Conservation (phyloP, 1,140 invertebrate species). For the Cydia pomonella region DNA sequence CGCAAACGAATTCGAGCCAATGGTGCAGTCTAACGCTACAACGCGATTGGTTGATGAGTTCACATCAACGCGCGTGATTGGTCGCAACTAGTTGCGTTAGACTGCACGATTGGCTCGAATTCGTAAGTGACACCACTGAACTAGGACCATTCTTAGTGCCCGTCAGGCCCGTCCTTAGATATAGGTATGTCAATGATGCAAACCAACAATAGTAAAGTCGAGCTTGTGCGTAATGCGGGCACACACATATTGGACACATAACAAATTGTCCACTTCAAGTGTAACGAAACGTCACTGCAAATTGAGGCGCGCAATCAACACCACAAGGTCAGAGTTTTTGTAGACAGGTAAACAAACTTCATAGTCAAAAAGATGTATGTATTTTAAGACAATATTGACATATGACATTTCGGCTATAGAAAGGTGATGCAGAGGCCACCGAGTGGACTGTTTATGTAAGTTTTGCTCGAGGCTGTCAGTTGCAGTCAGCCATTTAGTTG, state of each 20-base stretch:
- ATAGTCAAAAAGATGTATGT: neutral
- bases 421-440: neutral
- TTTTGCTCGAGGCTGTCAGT: conserved; percentile 8
- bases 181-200: no score
- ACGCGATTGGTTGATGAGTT: no score
- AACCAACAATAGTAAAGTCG: neutral
- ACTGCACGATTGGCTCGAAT: no score
- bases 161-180: no score
- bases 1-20: no score
- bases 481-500: conserved; percentile 3
- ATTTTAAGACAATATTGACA: neutral
- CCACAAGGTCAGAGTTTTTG: neutral
- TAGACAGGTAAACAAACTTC: neutral
- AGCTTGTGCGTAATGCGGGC: neutral
- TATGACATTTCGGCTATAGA: neutral
- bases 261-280: neutral
- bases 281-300: neutral
- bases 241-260: no score
- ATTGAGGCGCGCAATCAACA: conserved; percentile 10
- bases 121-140: no score
- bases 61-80: no score
- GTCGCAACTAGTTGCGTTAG: no score
- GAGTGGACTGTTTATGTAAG: conserved; percentile 12
- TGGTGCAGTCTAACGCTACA: no score
- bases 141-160: no score